Base-by-base conservation (phyloP, 2,113 vertebrate species). In the Cyprinus carpio region DNA sequence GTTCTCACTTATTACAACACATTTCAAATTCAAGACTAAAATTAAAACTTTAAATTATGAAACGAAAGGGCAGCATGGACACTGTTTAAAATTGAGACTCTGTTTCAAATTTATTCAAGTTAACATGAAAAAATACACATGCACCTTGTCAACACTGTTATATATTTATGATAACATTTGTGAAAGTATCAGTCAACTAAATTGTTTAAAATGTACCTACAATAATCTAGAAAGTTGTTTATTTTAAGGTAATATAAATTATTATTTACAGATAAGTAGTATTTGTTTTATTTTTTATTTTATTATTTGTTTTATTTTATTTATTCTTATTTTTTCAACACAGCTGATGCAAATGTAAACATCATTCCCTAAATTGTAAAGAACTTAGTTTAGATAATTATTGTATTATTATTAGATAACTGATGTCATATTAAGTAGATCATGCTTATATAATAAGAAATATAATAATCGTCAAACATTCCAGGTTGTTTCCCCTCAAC, bases 201-300 rank as follows among this genome's bases (percentile, higher is more conserved):
- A 18, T 16, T 31, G 6, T 67, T 3, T 0, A 31, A 65, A 18
- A 65, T 65, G 1, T 51, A 31, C 15, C 64, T 67, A 7, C 27
- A 31, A 12, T 31, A 65, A 64, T 29, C 62, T 13, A 13, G 4
- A 13, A 25, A 64, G 12, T 27, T 60, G 25, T 13, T n/a, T n/a
- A 60, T 10, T 60, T 60, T 60, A 9, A 10, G 20, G 27, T 16
- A 7, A 29, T 65, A 31, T 65, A 8, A 65, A 16, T 29, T 16
- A 65, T 29, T 56, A 6, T 65, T 29, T 65, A 65, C 13, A 29
- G 29, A 20, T 56, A 18, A 65, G 62, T 65, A 65, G 12, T 16
- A 29, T 65, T 65, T 29, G 5, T 64, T n/a, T 43, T 85, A 9
- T 23, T 79, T 76, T 85, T 81, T n/a, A n/a, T n/a, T n/a, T n/a